A percentile compares a stretch with the other conserved stretches of the same genome.
Conservation (phyloP, 2,888 invertebrate genomes). For the Amblyteles armatorius region DNA sequence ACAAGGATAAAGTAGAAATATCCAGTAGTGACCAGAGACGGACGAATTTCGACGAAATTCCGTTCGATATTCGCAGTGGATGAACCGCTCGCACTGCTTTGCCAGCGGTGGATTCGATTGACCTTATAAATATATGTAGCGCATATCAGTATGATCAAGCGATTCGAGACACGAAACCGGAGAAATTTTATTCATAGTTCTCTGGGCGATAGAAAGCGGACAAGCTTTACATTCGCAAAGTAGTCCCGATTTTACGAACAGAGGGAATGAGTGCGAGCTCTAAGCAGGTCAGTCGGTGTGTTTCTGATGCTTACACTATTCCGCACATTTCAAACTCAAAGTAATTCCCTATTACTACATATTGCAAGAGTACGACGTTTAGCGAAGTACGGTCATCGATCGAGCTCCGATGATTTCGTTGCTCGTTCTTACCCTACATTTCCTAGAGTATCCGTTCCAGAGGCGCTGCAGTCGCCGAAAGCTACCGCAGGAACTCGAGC, state of each 20-base stretch:
- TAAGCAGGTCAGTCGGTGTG: too few species aligned
- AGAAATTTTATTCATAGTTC: too few species aligned
- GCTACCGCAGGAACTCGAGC: not conserved
- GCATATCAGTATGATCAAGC: not conserved
- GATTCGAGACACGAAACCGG: not conserved
- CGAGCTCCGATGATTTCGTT: not conserved
- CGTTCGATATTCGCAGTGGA: not conserved
- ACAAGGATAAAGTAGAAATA: not conserved
- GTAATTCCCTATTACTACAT: too few species aligned
- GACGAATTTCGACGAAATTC: not conserved
- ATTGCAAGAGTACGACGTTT: not conserved
- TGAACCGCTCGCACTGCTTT: conserved; percentile 6
- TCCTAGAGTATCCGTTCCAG: conserved; percentile 14
- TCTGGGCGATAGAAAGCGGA: too few species aligned
- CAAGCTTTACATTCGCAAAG: too few species aligned
- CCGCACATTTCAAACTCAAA: too few species aligned
- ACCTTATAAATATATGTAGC: not conserved
- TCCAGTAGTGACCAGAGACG: not conserved
- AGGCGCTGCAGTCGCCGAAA: not conserved
- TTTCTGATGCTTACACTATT: too few species aligned
- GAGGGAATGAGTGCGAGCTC: too few species aligned
- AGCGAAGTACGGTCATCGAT: not conserved
- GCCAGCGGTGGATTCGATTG: conserved; percentile 10
- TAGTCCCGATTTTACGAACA: too few species aligned
- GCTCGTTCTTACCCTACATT: not conserved